These are phyloP conservation scores for Phenganax subtilis DNA, from an alignment of 92 coral and sea anemone genomes.

Conservation along the genomic window DNA sequence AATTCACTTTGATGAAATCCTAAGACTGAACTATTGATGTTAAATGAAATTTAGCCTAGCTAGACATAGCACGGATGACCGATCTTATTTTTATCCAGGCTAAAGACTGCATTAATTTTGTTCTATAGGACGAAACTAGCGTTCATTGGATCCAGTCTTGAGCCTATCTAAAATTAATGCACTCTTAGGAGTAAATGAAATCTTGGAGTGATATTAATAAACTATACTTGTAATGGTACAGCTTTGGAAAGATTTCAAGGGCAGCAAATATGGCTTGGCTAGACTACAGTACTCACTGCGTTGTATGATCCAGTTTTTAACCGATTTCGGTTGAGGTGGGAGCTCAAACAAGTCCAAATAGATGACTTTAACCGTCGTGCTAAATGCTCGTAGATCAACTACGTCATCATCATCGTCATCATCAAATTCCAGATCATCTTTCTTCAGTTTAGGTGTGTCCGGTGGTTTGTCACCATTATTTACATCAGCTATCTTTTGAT, in stretches of 20 bases:
- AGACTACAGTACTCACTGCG: conserved; percentile 52
- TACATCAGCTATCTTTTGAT: conserved; percentile 43
- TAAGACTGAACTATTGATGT: no score
- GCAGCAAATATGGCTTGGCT: neutral
- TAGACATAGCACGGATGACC: no score
- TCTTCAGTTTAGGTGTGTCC: conserved; percentile 18
- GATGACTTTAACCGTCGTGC: conserved; percentile 71
- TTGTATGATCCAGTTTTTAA: conserved; percentile 81
- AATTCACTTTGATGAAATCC: no score
- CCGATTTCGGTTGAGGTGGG: conserved; percentile 88
- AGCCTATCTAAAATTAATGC: no score
- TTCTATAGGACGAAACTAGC: no score
- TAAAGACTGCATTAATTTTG: no score
- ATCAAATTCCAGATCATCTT: conserved; percentile 60
- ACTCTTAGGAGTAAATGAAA: no score
- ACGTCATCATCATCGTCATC: conserved; percentile 97
- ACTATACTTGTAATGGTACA: no score
- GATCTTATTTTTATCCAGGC: no score
- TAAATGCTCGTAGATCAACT: conserved; percentile 82
- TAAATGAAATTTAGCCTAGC: no score
- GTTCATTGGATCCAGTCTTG: no score
- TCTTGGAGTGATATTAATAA: no score
- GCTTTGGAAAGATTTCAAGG: neutral
- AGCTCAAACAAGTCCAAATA: conserved; percentile 70
- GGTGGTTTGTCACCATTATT: conserved; percentile 49